Evolutionary conservation across 2,797 vertebrate genomes (phyloP).

Genomic region (Pempheris klunzingeri): DNA sequence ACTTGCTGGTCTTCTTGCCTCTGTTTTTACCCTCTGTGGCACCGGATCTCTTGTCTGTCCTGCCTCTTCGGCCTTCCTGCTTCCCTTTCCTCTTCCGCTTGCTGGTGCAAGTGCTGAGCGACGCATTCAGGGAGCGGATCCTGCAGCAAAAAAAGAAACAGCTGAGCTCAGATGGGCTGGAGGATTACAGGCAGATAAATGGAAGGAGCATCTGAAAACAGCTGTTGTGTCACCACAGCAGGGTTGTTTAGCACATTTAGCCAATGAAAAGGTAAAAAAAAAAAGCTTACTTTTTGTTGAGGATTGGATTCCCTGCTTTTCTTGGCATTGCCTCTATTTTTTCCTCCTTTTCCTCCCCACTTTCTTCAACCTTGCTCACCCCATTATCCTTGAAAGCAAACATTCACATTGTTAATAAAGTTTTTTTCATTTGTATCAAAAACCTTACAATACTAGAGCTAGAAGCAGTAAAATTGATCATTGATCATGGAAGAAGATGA

Average conservation of each 20-base stretch:
- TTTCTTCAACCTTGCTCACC: conserved; percentile 36
- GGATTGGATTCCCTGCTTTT: conserved; percentile 89
- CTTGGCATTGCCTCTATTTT: conserved; percentile 83
- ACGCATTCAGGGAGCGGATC: conserved; percentile 83
- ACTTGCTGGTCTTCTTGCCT: conserved; percentile 86
- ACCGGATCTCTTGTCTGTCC: conserved; percentile 67
- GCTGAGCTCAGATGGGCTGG: conserved; percentile 18
- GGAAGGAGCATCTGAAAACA: not conserved
- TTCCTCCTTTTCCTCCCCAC: conserved; percentile 45
- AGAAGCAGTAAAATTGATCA: not conserved
- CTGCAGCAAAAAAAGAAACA: conserved; percentile 57
- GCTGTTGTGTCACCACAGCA: not conserved
- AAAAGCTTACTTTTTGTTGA: conserved; percentile 91
- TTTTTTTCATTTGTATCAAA: too few relatives aligned
- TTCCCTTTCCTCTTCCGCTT: conserved; percentile 81
- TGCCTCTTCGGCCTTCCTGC: conserved; percentile 71
- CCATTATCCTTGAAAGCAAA: conserved; percentile 68
- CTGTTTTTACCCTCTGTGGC: conserved; percentile 79
- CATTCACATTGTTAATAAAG: not conserved
- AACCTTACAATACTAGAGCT: too few relatives aligned
- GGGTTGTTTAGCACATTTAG: not conserved
- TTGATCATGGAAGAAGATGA: not conserved
- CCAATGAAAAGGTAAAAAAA: not conserved
- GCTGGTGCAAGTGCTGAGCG: conserved; percentile 85
- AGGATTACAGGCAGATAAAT: conserved; percentile 7